phyloP scores from a whole-genome alignment of 64 coral and sea anemone species.

The Catalaphyllia jardinei region DNA sequence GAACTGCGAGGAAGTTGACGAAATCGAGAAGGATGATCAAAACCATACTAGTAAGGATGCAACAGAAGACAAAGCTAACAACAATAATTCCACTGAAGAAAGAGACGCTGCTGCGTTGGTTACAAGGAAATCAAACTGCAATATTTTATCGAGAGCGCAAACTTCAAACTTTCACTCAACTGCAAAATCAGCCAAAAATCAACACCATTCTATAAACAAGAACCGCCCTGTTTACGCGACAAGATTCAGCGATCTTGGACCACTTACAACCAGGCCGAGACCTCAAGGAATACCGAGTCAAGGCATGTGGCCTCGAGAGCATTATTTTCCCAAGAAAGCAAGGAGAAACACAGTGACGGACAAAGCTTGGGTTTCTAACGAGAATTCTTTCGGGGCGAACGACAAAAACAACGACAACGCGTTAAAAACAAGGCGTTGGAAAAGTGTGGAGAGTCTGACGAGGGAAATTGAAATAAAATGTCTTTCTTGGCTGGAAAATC shows the following conservation, averaged over 20 bases:
- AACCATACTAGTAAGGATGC: background rate
- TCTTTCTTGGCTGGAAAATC: slow-evolving; percentile 17
- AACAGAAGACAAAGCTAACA: background rate
- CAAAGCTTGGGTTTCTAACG: background rate
- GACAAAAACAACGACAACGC: background rate
- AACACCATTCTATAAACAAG: background rate
- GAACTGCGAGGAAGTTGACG: background rate
- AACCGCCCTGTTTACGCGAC: background rate
- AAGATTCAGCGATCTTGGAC: slow-evolving; percentile 10
- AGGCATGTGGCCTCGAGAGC: background rate
- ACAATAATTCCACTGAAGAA: background rate
- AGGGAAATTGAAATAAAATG: slow-evolving; percentile 44
- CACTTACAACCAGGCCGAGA: background rate
- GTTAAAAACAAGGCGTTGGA: background rate
- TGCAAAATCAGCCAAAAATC: slow-evolving; percentile 11
- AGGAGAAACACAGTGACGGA: background rate
- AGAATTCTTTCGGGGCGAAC: background rate
- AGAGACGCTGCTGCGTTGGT: background rate
- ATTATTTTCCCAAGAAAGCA: background rate
- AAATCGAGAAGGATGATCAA: background rate
- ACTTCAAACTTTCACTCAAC: background rate
- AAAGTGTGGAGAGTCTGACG: slow-evolving; percentile 16
- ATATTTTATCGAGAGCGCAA: background rate
- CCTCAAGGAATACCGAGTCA: background rate
- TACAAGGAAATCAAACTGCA: background rate